phyloP scores from a whole-genome alignment of 2,113 vertebrate species.

The Otus sunia region DNA sequence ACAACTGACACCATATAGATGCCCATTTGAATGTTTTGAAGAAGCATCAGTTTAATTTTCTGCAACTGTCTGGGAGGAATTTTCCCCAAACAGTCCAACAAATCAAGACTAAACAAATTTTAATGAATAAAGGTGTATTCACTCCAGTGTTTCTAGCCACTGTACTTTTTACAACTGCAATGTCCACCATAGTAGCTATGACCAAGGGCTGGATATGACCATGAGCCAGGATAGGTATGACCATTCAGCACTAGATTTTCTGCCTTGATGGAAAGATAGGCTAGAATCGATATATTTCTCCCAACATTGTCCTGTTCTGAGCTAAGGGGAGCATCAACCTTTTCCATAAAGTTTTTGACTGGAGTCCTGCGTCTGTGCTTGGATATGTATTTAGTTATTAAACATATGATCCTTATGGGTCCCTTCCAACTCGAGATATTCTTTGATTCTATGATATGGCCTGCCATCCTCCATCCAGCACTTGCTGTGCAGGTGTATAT shows the following conservation, averaged over 20 bases:
- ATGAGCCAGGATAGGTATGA: rapidly evolving
- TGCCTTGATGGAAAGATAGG: neutral
- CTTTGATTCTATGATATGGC: neutral
- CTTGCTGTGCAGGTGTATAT: neutral
- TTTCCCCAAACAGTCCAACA: neutral
- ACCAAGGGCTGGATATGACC: neutral
- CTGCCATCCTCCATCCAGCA: neutral
- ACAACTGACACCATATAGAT: neutral
- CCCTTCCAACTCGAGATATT: neutral
- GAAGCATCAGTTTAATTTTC: neutral
- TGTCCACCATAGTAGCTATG: neutral
- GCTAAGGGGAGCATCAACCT: neutral
- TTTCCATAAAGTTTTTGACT: neutral
- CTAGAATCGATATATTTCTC: neutral
- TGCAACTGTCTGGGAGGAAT: neutral
- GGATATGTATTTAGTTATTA: neutral
- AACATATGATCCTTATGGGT: neutral
- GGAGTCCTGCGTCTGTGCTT: neutral
- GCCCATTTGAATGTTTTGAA: neutral
- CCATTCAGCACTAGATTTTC: neutral
- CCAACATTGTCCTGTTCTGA: neutral
- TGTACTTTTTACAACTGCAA: neutral
- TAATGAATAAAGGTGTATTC: neutral
- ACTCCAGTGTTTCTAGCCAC: neutral
- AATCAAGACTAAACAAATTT: neutral